A percentile compares a stretch with the other conserved stretches of the same genome.
phyloP scores from a whole-genome alignment of 2,888 invertebrate species.

The Noctua pronuba region DNA sequence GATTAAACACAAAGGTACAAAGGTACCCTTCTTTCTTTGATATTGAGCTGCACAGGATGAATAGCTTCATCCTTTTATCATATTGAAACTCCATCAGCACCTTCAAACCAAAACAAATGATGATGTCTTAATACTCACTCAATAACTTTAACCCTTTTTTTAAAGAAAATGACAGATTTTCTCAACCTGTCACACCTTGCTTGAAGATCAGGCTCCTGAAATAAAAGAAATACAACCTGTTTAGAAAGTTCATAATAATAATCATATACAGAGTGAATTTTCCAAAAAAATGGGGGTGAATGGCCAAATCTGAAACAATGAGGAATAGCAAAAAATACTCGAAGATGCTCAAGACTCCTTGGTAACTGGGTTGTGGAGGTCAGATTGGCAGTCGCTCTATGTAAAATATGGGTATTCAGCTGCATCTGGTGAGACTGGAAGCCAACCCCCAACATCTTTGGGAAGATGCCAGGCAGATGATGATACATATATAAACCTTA shows the following conservation, averaged over 20 bases:
- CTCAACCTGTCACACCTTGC: slow-evolving; percentile 55
- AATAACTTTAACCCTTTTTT: slow-evolving; percentile 77
- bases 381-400: too few relatives aligned
- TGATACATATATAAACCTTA: neutral
- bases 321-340: too few relatives aligned
- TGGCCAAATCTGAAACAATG: too few relatives aligned
- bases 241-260: neutral
- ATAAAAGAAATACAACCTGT: slow-evolving; percentile 30
- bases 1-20: neutral
- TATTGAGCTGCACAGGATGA: neutral
- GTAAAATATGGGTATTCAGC: too few relatives aligned
- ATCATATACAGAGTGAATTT: neutral
- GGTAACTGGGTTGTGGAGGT: too few relatives aligned
- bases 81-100: neutral
- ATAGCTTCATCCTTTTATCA: too few relatives aligned
- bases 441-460: too few relatives aligned
- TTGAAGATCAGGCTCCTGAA: slow-evolving; percentile 64
- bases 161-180: slow-evolving; percentile 66
- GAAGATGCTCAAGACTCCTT: too few relatives aligned
- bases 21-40: neutral
- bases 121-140: slow-evolving; percentile 74
- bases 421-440: too few relatives aligned
- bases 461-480: neutral
- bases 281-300: too few relatives aligned
- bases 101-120: neutral